phyloP scores from a whole-genome alignment of 2,888 invertebrate species.

The Luffia ferchaultella region DNA sequence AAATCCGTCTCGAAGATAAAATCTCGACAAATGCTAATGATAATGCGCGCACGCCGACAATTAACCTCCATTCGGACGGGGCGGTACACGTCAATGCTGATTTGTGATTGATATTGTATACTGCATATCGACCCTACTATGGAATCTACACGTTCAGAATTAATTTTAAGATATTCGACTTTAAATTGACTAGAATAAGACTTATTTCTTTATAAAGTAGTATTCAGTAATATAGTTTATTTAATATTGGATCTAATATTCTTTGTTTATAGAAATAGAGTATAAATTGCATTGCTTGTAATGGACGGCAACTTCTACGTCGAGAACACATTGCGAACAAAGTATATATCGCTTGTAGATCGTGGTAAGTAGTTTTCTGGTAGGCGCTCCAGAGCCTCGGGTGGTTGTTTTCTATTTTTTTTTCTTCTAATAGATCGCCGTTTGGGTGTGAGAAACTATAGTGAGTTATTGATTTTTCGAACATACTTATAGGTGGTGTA shows the following conservation, averaged over 20 bases:
- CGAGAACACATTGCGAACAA: too few species aligned
- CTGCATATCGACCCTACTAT: slow-evolving; percentile 14
- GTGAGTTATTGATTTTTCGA: background rate
- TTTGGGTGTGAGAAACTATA: background rate
- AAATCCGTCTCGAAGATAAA: background rate
- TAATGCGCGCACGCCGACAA: slow-evolving; percentile 37
- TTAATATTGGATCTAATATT: too few species aligned
- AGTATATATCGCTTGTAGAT: slow-evolving; percentile 10
- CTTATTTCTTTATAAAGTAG: too few species aligned
- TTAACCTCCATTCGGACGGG: slow-evolving; percentile 46
- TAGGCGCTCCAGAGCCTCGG: slow-evolving; percentile 5
- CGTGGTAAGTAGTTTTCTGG: slow-evolving; percentile 11
- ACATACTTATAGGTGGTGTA: background rate
- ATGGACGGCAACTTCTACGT: too few species aligned
- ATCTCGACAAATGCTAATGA: slow-evolving; percentile 26
- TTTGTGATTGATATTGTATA: slow-evolving; percentile 58
- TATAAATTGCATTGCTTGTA: too few species aligned
- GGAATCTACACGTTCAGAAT: slow-evolving; percentile 5
- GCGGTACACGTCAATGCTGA: slow-evolving; percentile 47
- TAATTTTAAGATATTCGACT: background rate
- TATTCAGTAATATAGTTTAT: too few species aligned
- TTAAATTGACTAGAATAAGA: too few species aligned
- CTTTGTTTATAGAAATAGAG: too few species aligned
- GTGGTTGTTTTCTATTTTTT: background rate
- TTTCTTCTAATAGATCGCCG: background rate